Conservation (phyloP, 1,140 invertebrate genomes). For the Sitodiplosis mosellana region DNA sequence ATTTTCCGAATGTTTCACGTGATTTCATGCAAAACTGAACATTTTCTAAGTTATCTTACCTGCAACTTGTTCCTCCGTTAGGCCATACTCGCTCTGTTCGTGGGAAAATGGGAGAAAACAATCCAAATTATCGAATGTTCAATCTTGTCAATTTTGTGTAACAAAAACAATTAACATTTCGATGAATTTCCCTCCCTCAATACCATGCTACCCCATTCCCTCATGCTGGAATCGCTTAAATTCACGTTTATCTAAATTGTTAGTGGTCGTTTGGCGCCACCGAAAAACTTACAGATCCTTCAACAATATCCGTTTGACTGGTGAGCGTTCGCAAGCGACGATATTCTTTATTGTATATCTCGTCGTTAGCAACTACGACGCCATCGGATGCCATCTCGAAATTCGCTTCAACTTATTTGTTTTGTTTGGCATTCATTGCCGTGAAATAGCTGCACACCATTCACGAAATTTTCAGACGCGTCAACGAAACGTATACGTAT, state of each 20-base stretch:
- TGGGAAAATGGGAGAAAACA: not conserved
- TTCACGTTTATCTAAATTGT: too few species aligned
- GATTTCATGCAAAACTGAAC: not conserved
- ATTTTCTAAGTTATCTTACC: conserved; percentile 1
- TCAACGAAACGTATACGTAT: too few species aligned
- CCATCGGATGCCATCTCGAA: too few species aligned
- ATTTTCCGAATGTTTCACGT: not conserved
- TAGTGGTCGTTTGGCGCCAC: too few species aligned
- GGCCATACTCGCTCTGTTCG: conserved; percentile 1
- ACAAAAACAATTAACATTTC: not conserved
- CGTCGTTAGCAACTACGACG: not conserved
- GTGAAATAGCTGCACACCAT: too few species aligned
- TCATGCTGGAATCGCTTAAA: too few species aligned
- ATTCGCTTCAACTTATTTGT: too few species aligned
- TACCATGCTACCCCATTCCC: too few species aligned
- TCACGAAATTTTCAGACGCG: too few species aligned
- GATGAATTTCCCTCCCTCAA: too few species aligned
- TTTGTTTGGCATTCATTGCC: too few species aligned
- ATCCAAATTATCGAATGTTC: not conserved
- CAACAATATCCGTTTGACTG: conserved; percentile 1
- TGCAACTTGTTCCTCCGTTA: conserved; percentile 2
- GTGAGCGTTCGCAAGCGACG: conserved; percentile 2
- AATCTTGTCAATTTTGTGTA: not conserved
- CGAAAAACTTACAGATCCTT: conserved; percentile 4
- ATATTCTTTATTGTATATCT: conserved; percentile 4